These are phyloP conservation scores for Cossypha dichroa DNA, from an alignment of 2,797 vertebrate species.

Conservation along the genomic window DNA sequence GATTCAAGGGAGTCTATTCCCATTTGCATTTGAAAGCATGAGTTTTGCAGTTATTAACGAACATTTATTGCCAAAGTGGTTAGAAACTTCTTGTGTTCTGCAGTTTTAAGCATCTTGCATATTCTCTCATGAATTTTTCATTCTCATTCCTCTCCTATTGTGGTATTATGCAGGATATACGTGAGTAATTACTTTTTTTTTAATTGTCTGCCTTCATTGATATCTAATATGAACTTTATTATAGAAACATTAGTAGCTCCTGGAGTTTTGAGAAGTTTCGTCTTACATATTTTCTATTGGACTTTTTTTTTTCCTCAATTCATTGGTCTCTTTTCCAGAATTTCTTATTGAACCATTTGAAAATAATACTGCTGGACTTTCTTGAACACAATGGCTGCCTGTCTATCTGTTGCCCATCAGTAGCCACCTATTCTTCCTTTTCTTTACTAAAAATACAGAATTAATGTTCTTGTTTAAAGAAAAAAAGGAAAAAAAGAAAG, in stretches of 20 bases:
- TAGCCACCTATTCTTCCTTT: not conserved
- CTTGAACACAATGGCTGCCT: not conserved
- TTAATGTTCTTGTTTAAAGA: rapidly evolving
- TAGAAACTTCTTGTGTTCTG: not conserved
- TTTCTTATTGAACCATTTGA: not conserved
- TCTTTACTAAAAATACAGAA: not conserved
- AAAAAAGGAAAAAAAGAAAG: too few relatives aligned
- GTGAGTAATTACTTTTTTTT: not conserved
- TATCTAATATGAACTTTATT: not conserved
- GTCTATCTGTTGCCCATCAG: not conserved
- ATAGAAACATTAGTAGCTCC: not conserved
- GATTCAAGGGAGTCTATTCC: not conserved
- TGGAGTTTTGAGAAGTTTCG: not conserved
- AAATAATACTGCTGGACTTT: not conserved
- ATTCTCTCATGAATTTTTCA: not conserved
- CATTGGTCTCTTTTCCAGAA: not conserved
- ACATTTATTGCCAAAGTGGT: not conserved
- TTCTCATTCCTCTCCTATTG: not conserved
- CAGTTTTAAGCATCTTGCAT: not conserved
- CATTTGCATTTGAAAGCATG: not conserved
- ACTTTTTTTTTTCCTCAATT: not conserved
- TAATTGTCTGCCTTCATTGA: not conserved
- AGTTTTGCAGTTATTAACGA: not conserved
- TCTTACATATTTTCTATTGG: not conserved
- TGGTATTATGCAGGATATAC: not conserved